Base-by-base conservation (phyloP, 2,888 invertebrate species). In the Choristoneura rosaceana region DNA sequence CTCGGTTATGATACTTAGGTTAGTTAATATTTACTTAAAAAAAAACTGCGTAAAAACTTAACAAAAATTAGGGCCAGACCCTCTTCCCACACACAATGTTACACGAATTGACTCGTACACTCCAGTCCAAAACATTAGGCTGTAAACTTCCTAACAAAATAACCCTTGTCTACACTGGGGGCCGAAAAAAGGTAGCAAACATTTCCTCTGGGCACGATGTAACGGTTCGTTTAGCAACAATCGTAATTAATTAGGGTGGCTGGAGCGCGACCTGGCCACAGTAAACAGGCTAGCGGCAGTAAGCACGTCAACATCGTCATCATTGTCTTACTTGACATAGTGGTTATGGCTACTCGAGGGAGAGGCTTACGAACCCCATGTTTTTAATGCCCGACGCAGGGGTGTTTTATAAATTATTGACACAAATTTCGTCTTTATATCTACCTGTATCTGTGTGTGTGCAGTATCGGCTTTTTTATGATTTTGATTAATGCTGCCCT, bases 161-260 rank as follows among this genome's bases (percentile, higher is more conserved):
- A 70, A 75, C 71, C 69, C 74, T 71, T 71, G 76, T 76, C 74
- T 76, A 73, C 73, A 74, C 73, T 65, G 74, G 41, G n/a, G 63
- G 75, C 67, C 78, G 76, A 76, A 82, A 83, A 85, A 83, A 81
- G 76, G 78, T 78, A 74, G 75, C 61, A 47, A 69, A 47, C 77
- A 74, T 81, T 84, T 81, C 77, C 80, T 79, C 74, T 74, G 79
- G 81, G 78, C 74, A 74, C 75, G 62, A 77, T 78, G 74, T 74
- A 74, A 81, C 79, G 87, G 81, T 84, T 85, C 84, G 85, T 86
- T 86, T 80, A 84, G 75, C 83, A 80, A 79, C 81, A 81, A 85
- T 87, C 83, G 84, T 83, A 84, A 87, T 87, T 87, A 88, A 88
- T 87, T 87, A 86, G 80, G 80, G 75, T 66, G 67, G 76, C 75